Base-by-base conservation (phyloP, 2,797 vertebrate genomes). In the Acanthurus leucopareius region DNA sequence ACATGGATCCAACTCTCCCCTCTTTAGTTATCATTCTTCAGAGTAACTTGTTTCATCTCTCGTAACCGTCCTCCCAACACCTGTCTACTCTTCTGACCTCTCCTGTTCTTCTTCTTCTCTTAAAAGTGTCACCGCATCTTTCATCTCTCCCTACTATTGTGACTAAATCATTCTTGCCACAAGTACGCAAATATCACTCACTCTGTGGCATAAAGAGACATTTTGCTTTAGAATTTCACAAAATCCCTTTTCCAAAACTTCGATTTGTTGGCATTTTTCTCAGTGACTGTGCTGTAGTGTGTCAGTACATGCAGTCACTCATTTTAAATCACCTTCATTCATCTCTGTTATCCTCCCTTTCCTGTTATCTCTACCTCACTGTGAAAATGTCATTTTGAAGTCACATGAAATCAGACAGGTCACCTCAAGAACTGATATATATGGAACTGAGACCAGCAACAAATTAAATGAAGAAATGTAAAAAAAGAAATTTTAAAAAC, bases 1-100 rank as follows among this genome's bases (percentile, higher is more conserved):
- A 80, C 86, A 89, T 77, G 75, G 75, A 89, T 90, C 77, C 79
- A 79, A 79, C 63, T 85, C 40, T 56, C 53, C 57, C 44, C 52
- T 78, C 69, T 38, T 58, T 32, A 52, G 58, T 72, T 67, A 52
- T 85, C 48, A 77, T 77, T 82, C 64, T 66, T 77, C 54, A 71
- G 52, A 74, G 67, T 28, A 42, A 35, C 73, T 78, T 69, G 67
- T 77, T 77, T 74, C 19, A 62, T 61, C 60, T 68, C 40, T 17
- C 38, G 64, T 53, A 40, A 11, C 64, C 59, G 59, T 63, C 47
- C 17, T 61, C 57, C 47, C 13, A 28, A 17, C 64, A 59, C 57
- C 40, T 66, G 32, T 58, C 60, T 11, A 16, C 66, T 83, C 72
- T 58, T 25, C 60, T 78, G 66, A 78, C 84, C 61, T 73, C 59